Conservation (phyloP, 2,888 invertebrate species). For the Standfussiana lucernea region DNA sequence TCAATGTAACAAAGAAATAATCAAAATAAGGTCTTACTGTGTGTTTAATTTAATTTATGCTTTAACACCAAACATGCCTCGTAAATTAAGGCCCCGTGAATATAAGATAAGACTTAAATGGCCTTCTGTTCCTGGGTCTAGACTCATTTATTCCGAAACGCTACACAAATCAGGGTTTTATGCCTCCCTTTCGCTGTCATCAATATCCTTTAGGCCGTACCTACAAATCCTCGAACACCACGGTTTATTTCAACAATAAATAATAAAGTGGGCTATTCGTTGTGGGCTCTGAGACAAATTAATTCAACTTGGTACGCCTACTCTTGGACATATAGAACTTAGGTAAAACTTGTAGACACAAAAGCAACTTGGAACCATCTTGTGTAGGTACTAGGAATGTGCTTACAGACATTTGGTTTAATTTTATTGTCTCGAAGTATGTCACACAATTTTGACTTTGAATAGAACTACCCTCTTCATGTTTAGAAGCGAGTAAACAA, state of each 20-base stretch:
- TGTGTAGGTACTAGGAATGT: background rate
- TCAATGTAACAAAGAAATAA: background rate
- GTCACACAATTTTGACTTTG: slow-evolving; percentile 12
- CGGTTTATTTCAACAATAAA: slow-evolving; percentile 61
- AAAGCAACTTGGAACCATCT: slow-evolving; percentile 34
- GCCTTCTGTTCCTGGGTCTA: slow-evolving; percentile 22
- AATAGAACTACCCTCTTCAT: slow-evolving; percentile 16
- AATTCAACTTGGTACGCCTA: slow-evolving; percentile 44
- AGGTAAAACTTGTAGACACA: slow-evolving; percentile 38
- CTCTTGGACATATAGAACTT: slow-evolving; percentile 29
- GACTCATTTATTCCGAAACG: slow-evolving; percentile 51
- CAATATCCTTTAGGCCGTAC: slow-evolving; percentile 57
- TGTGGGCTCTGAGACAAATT: slow-evolving; percentile 47
- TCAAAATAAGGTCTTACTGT: background rate
- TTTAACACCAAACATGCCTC: background rate
- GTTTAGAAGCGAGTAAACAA: background rate
- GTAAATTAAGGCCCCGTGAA: slow-evolving; percentile 14
- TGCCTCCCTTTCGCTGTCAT: slow-evolving; percentile 63
- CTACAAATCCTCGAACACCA: slow-evolving; percentile 55
- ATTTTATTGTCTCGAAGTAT: slow-evolving; percentile 20
- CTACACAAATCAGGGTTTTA: slow-evolving; percentile 61
- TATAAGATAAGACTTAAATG: slow-evolving; percentile 36
- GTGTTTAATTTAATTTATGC: background rate
- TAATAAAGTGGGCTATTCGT: slow-evolving; percentile 53
- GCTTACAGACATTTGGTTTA: slow-evolving; percentile 10